phyloP scores from a whole-genome alignment of 2,113 vertebrate genomes.

The Pholis gunnellus region DNA sequence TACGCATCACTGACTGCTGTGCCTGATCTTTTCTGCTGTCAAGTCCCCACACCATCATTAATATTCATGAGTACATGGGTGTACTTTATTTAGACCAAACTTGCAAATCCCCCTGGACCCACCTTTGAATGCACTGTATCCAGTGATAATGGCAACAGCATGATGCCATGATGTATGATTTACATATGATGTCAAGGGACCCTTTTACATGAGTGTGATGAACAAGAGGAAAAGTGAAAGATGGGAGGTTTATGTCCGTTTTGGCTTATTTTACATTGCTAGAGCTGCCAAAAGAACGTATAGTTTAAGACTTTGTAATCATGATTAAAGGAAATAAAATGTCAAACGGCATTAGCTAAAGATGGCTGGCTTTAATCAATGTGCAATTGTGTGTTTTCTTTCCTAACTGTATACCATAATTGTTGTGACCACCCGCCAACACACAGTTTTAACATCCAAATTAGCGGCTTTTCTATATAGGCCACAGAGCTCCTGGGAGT shows the following conservation, averaged over 20 bases:
- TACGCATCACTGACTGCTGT: slow-evolving; percentile 6
- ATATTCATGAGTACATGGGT: slow-evolving; percentile 22
- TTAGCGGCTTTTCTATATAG: slow-evolving; percentile 65
- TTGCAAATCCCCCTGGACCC: neutral
- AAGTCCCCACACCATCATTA: neutral
- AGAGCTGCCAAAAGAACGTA: neutral
- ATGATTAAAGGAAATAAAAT: neutral
- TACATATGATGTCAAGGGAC: neutral
- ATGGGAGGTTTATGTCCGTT: neutral
- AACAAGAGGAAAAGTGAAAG: neutral
- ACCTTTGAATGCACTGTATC: neutral
- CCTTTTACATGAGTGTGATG: neutral
- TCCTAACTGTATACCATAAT: slow-evolving; percentile 8
- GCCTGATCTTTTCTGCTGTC: neutral
- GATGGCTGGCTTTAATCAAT: neutral
- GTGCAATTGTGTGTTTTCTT: neutral
- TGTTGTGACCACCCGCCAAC: slow-evolving; percentile 56
- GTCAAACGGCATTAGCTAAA: neutral
- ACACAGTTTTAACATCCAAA: slow-evolving; percentile 59
- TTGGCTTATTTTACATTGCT: neutral
- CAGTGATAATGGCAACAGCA: neutral
- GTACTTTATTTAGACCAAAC: slow-evolving; percentile 22
- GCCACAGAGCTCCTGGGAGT: slow-evolving; percentile 64
- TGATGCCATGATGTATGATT: neutral
- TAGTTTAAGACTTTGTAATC: slow-evolving; percentile 5